Percentiles rank a stretch among this genome's conserved stretches.
Evolutionary conservation across 2,888 invertebrate species (phyloP).

Genomic region (Drosophila glabriapex): DNA sequence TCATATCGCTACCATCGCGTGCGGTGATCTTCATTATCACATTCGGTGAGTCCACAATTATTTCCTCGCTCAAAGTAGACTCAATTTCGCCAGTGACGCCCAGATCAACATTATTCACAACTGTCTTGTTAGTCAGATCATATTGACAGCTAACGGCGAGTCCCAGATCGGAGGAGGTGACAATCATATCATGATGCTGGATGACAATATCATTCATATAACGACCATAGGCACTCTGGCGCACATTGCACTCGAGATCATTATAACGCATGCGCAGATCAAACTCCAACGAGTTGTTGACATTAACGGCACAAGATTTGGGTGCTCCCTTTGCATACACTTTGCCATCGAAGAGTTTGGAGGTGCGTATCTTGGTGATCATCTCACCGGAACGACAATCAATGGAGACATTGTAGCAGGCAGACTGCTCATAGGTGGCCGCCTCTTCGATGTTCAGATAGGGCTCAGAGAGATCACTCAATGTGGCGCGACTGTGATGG

Average conservation of each 20-base stretch:
- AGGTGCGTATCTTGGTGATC: constrained; percentile 96
- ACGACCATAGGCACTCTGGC: constrained; percentile 92
- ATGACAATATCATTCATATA: constrained; percentile 96
- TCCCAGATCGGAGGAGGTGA: constrained; percentile 96
- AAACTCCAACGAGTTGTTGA: constrained; percentile 94
- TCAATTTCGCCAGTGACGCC: constrained; percentile 95
- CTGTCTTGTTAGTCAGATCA: constrained; percentile 96
- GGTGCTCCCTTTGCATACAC: constrained; percentile 97
- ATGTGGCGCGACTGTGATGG: constrained; percentile 94
- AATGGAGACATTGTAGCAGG: constrained; percentile 97
- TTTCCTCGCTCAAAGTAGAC: constrained; percentile 94
- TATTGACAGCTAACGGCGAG: constrained; percentile 97
- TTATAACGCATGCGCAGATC: constrained; percentile 96
- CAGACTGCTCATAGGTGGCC: constrained; percentile 95
- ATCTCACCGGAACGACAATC: constrained; percentile 96
- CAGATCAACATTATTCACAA: constrained; percentile 95
- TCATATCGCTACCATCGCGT: constrained; percentile 92
- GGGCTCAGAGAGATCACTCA: constrained; percentile 95
- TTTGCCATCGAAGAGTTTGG: constrained; percentile 96
- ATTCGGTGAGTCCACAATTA: constrained; percentile 96
- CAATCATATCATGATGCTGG: constrained; percentile 97
- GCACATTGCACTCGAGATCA: constrained; percentile 95
- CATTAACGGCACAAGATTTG: constrained; percentile 95
- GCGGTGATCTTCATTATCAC: constrained; percentile 97
- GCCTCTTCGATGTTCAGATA: constrained; percentile 95